phyloP scores from a whole-genome alignment of 2,113 vertebrate genomes.

The Heteronetta atricapilla region DNA sequence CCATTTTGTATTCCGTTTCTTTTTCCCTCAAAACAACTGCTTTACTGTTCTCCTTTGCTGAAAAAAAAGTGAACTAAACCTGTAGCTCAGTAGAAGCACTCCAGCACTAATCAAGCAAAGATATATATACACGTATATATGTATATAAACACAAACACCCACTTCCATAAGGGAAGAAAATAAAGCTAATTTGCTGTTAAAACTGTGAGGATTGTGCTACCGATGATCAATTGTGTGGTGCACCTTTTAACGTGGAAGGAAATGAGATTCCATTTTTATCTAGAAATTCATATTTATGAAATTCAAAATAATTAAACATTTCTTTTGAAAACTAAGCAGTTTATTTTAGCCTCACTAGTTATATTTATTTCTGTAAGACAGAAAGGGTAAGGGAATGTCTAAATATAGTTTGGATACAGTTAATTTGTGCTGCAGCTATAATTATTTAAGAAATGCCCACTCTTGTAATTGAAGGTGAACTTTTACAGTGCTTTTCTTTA shows the following conservation, averaged over 20 bases:
- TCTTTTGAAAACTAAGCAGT: not conserved
- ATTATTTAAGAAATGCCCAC: not conserved
- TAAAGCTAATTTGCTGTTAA: not conserved
- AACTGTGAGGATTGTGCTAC: not conserved
- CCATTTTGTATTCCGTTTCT: not conserved
- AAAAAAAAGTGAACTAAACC: not conserved
- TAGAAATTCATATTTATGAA: not conserved
- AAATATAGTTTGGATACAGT: not conserved
- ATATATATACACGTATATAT: not conserved
- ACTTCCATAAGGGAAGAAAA: not conserved
- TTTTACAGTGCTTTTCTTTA: not conserved
- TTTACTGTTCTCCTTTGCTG: not conserved
- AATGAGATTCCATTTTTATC: not conserved
- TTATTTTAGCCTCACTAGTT: not conserved
- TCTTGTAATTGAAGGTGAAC: not conserved
- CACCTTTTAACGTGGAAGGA: not conserved
- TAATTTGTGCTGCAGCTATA: not conserved
- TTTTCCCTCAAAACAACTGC: not conserved
- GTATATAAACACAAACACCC: not conserved
- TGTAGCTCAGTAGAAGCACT: not conserved
- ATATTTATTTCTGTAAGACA: not conserved
- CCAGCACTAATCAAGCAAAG: not conserved
- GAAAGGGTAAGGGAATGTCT: not conserved
- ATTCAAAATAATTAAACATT: not conserved
- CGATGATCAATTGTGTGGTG: not conserved